phyloP scores from a whole-genome alignment of 1,140 invertebrate species.

The Hycleus phaleratus region DNA sequence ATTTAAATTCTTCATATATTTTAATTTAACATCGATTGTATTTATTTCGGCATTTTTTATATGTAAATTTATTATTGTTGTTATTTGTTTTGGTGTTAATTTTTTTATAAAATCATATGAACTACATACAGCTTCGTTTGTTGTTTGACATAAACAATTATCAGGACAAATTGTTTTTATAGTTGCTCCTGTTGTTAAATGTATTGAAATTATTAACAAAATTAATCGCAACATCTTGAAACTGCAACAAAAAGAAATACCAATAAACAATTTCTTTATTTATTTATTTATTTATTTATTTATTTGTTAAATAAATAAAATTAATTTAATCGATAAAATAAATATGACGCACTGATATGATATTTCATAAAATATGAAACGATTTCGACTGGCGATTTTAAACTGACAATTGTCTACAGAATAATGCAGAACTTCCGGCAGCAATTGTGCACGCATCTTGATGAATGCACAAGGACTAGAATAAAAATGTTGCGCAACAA shows the following conservation, averaged over 20 bases:
- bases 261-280: neutral
- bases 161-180: constrained; percentile 14
- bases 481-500: no score
- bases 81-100: constrained; percentile 22
- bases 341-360: constrained; percentile 2
- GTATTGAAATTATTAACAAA: neutral
- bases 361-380: no score
- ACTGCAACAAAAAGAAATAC: constrained; percentile 1
- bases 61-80: constrained; percentile 18
- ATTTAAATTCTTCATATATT: constrained; percentile 29
- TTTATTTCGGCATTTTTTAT: constrained; percentile 22
- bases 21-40: constrained; percentile 26
- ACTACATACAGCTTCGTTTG: constrained; percentile 9
- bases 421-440: constrained; percentile 20
- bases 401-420: constrained; percentile 16
- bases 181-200: constrained; percentile 1
- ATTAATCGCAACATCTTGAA: constrained; percentile 4
- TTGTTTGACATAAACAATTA: constrained; percentile 11
- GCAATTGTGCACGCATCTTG: constrained; percentile 19
- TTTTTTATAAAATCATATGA: constrained; percentile 27
- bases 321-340: neutral
- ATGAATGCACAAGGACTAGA: constrained; percentile 20
- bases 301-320: no score
- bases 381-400: neutral
- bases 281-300: neutral